phyloP scores from a whole-genome alignment of 2,797 vertebrate genomes.

The Falco columbarius region DNA sequence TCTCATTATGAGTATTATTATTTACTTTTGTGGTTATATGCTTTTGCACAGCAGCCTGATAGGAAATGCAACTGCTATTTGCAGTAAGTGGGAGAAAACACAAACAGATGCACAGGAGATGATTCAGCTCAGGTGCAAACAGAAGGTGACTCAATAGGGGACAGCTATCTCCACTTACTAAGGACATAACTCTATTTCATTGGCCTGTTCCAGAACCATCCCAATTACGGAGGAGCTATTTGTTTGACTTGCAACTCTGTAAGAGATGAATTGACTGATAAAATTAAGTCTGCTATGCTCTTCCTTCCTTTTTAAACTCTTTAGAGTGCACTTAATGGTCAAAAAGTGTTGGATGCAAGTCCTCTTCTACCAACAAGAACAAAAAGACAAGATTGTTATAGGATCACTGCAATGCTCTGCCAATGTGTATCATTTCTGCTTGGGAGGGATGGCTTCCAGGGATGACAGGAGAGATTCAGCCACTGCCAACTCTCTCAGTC shows the following conservation, averaged over 20 bases:
- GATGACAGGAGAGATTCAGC: constrained; percentile 28
- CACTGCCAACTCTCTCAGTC: not conserved
- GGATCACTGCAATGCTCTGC: not conserved
- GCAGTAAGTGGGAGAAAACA: not conserved
- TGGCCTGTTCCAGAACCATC: not conserved
- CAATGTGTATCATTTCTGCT: not conserved
- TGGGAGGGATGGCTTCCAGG: constrained; percentile 21
- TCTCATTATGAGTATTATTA: not conserved
- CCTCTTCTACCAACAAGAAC: not conserved
- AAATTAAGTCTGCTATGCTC: not conserved
- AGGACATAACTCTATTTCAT: not conserved
- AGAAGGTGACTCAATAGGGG: constrained; percentile 38
- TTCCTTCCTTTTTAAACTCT: not conserved
- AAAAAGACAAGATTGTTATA: not conserved
- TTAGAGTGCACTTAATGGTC: not conserved
- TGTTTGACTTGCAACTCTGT: not conserved
- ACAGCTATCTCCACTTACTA: not conserved
- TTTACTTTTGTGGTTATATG: not conserved
- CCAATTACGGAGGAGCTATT: not conserved
- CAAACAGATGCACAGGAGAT: not conserved
- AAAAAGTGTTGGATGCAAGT: not conserved
- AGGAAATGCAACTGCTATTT: not conserved
- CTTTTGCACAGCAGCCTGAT: not conserved
- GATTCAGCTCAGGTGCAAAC: constrained; percentile 38
- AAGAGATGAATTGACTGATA: not conserved